phyloP scores from a whole-genome alignment of 2,797 vertebrate genomes.

The Simalia tracyae region DNA sequence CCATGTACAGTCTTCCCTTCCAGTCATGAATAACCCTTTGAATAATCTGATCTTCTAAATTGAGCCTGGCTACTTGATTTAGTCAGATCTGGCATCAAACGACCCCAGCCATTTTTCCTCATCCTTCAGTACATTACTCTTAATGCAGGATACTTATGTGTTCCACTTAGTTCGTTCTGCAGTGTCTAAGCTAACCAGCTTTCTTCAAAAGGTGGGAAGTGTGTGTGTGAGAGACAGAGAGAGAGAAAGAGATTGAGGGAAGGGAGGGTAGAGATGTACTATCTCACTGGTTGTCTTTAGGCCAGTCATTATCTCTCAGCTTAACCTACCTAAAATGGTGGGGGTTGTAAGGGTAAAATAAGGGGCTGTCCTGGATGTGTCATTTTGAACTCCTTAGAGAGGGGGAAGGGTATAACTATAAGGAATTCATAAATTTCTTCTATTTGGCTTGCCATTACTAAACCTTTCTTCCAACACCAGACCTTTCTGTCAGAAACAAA shows the following conservation, averaged over 20 bases:
- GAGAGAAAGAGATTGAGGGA: not conserved
- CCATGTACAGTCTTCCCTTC: not conserved
- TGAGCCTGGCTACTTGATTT: not conserved
- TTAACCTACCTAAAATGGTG: not conserved
- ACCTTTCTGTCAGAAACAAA: not conserved
- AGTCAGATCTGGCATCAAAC: not conserved
- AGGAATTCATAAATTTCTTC: not conserved
- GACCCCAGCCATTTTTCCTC: not conserved
- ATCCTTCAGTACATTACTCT: not conserved
- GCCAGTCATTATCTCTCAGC: not conserved
- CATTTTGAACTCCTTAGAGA: not conserved
- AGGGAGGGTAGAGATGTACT: too few species aligned
- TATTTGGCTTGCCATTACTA: not conserved
- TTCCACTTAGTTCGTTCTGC: not conserved
- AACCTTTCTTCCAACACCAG: not conserved
- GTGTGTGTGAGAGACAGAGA: accelerated
- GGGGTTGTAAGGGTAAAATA: not conserved
- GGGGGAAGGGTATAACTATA: not conserved
- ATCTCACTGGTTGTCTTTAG: too few species aligned
- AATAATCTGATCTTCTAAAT: not conserved
- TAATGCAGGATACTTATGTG: not conserved
- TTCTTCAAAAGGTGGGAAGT: not conserved
- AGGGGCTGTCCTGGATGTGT: not conserved
- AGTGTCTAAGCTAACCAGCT: not conserved
- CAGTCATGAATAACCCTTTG: not conserved